Evolutionary conservation across 2,113 vertebrate species (phyloP).

Genomic region (Plectropomus leopardus): DNA sequence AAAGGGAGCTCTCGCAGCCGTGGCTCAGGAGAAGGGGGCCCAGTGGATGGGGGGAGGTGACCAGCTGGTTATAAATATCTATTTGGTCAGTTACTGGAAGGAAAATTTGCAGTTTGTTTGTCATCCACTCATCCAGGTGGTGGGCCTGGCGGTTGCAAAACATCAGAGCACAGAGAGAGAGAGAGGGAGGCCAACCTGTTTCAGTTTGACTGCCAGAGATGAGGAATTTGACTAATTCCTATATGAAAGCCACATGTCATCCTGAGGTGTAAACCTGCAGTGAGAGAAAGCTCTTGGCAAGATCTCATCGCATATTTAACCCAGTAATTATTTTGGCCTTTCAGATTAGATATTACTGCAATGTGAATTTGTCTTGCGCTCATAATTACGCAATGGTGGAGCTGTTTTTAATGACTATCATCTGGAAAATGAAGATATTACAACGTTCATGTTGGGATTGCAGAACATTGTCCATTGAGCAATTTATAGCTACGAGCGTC

Average conservation of each 20-base stretch:
- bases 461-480: neutral
- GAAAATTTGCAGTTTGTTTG: conserved; percentile 84
- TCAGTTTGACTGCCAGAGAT: conserved; percentile 60
- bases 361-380: conserved; percentile 42
- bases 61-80: conserved; percentile 88
- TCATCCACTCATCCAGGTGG: conserved; percentile 85
- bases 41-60: conserved; percentile 72
- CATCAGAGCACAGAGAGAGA: conserved; percentile 54
- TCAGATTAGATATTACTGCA: conserved; percentile 45
- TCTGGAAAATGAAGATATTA: conserved; percentile 50
- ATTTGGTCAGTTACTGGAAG: conserved; percentile 87
- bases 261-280: conserved; percentile 55
- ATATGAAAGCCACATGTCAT: conserved; percentile 78
- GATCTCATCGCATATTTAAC: conserved; percentile 53
- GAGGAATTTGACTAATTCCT: conserved; percentile 74
- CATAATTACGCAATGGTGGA: conserved; percentile 28
- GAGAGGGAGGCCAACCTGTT: conserved; percentile 71
- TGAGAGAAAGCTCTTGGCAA: conserved; percentile 52
- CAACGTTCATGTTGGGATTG: conserved; percentile 12
- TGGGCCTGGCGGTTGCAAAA: conserved; percentile 78
- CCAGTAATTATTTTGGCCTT: conserved; percentile 49
- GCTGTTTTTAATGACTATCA: conserved; percentile 51
- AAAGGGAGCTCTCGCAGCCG: conserved; percentile 82
- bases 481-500: conserved; percentile 1
- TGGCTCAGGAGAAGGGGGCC: conserved; percentile 55